Evolutionary conservation across 2,888 invertebrate genomes (phyloP).

Genomic region (Eumacrocentrus americanus): DNA sequence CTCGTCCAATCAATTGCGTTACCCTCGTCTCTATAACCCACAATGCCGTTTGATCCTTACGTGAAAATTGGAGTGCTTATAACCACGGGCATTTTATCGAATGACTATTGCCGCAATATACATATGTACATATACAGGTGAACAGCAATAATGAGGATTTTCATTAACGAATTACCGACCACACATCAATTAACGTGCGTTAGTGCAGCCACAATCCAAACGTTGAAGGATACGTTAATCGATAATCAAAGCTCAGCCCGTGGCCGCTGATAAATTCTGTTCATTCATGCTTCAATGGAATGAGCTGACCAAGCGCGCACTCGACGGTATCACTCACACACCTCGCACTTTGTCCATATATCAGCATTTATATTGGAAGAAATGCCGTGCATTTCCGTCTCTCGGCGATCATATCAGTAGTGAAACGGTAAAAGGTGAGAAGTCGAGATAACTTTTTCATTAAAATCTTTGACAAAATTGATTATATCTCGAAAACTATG

Average conservation of each 20-base stretch:
- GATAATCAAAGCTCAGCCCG: constrained; percentile 26
- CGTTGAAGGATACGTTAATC: constrained; percentile 25
- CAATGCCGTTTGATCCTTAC: neutral
- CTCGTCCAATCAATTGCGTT: too few species aligned
- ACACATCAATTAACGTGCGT: constrained; percentile 22
- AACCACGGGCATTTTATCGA: neutral
- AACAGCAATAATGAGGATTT: constrained; percentile 23
- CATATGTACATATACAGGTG: too few species aligned
- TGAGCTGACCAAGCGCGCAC: constrained; percentile 27
- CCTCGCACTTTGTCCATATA: neutral
- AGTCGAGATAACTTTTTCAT: too few species aligned
- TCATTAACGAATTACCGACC: constrained; percentile 24
- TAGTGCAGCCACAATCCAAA: constrained; percentile 19
- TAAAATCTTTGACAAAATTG: too few species aligned
- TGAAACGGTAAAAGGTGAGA: too few species aligned
- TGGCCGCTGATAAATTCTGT: constrained; percentile 27
- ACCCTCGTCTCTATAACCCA: neutral
- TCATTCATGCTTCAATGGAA: constrained; percentile 28
- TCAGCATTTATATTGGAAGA: constrained; percentile 17
- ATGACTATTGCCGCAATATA: neutral
- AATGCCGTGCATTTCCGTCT: constrained; percentile 1
- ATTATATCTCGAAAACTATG: too few species aligned
- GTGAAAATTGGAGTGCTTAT: neutral
- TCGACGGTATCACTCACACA: constrained; percentile 9
- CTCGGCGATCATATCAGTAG: too few species aligned